Evolutionary conservation across 1,140 invertebrate species (phyloP).

Genomic region (Prorops nasuta): DNA sequence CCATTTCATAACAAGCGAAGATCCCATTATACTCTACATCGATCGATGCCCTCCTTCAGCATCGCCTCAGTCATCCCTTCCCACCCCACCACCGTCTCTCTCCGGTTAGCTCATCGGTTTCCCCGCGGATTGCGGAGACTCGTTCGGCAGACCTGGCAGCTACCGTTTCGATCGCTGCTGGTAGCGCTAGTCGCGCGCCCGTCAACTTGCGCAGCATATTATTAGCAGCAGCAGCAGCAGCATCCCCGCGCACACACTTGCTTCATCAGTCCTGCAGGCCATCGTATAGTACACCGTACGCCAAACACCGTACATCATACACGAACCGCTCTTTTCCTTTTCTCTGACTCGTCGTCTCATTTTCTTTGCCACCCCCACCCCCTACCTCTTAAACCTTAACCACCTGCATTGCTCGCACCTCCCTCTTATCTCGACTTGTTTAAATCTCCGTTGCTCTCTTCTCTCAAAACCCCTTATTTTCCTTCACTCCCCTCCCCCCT

Average conservation of each 20-base stretch:
- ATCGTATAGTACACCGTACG: slow-evolving; percentile 21
- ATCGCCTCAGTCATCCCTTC: slow-evolving; percentile 14
- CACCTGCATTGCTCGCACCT: too few relatives aligned
- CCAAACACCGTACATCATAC: too few relatives aligned
- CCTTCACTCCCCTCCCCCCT: too few relatives aligned
- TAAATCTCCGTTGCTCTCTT: too few relatives aligned
- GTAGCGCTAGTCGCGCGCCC: slow-evolving; percentile 27
- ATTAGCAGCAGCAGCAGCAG: too few relatives aligned
- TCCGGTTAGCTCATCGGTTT: neutral
- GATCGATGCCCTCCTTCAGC: slow-evolving; percentile 14
- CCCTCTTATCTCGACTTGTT: too few relatives aligned
- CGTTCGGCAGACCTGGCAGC: slow-evolving; percentile 15
- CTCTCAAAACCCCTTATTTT: too few relatives aligned
- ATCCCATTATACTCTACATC: slow-evolving; percentile 23
- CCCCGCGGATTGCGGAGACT: slow-evolving; percentile 14
- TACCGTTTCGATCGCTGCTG: slow-evolving; percentile 21
- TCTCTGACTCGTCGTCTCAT: too few relatives aligned
- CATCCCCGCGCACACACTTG: slow-evolving; percentile 25
- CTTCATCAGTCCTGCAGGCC: slow-evolving; percentile 24
- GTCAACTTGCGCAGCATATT: slow-evolving; percentile 38
- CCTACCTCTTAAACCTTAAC: too few relatives aligned
- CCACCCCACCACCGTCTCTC: neutral
- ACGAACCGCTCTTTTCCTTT: too few relatives aligned
- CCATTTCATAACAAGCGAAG: slow-evolving; percentile 22
- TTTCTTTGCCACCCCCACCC: too few relatives aligned